A percentile compares a stretch with the other conserved stretches of the same genome.
Evolutionary conservation across 2,113 vertebrate genomes (phyloP).

Genomic region (Barbus barbus): DNA sequence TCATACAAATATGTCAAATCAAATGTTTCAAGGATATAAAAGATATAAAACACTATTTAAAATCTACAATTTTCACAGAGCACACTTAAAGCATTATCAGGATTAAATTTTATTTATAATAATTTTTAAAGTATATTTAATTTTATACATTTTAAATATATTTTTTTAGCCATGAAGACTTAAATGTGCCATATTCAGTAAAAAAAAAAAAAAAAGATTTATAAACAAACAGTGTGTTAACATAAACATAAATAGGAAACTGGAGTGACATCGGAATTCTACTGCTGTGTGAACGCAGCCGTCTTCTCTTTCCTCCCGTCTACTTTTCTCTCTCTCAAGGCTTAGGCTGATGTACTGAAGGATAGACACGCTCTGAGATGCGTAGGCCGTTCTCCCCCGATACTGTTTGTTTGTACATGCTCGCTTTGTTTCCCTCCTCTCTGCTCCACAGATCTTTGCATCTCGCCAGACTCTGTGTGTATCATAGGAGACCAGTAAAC

Average conservation of each 20-base stretch:
- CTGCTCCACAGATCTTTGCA: conserved; percentile 48
- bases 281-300: not conserved
- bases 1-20: not conserved
- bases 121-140: too few relatives aligned
- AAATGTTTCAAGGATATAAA: not conserved
- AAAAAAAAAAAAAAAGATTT: too few relatives aligned
- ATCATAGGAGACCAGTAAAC: conserved; percentile 46
- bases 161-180: not conserved
- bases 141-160: too few relatives aligned
- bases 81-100: too few relatives aligned
- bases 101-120: too few relatives aligned
- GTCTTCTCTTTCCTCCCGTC: not conserved
- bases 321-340: conserved; percentile 21
- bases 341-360: conserved; percentile 36
- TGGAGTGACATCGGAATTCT: not conserved
- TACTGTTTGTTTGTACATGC: conserved; percentile 55
- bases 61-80: too few relatives aligned
- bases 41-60: too few relatives aligned
- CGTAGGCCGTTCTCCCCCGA: conserved; percentile 30
- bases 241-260: not conserved
- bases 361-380: conserved; percentile 28
- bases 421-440: conserved; percentile 50
- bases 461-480: conserved; percentile 25
- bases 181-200: not conserved
- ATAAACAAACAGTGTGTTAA: not conserved